These are phyloP conservation scores for Scrobipalpa atriplicella DNA, from an alignment of 2,888 invertebrate species.

Conservation along the genomic window DNA sequence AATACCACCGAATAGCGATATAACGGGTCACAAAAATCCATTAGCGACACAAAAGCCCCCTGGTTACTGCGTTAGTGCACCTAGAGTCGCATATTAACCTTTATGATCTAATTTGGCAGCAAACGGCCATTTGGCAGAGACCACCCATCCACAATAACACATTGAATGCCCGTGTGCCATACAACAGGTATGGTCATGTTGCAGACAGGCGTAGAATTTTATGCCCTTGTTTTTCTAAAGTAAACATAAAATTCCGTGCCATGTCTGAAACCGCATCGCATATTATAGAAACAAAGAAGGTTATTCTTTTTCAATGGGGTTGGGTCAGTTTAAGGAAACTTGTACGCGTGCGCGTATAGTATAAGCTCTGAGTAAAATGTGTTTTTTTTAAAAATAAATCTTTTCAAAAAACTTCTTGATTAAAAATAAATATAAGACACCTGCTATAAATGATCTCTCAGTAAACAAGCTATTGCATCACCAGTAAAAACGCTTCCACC, in stretches of 20 bases:
- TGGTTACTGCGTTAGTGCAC: conserved; percentile 30
- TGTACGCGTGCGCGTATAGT: too few relatives aligned
- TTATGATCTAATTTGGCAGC: conserved; percentile 75
- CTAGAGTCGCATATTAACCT: conserved; percentile 67
- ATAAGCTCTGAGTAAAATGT: too few relatives aligned
- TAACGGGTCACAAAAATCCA: conserved; percentile 29
- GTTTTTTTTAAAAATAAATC: too few relatives aligned
- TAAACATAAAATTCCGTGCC: too few relatives aligned
- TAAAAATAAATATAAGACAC: too few relatives aligned
- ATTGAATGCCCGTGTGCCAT: conserved; percentile 52
- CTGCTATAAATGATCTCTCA: not conserved
- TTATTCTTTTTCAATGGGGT: too few relatives aligned
- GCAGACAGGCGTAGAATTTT: not conserved
- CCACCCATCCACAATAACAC: conserved; percentile 46
- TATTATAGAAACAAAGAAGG: too few relatives aligned
- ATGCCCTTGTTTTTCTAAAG: too few relatives aligned
- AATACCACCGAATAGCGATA: not conserved
- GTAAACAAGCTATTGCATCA: not conserved
- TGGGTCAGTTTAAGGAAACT: too few relatives aligned
- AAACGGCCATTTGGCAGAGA: conserved; percentile 64
- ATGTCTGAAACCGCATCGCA: too few relatives aligned
- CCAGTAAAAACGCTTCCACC: not conserved
- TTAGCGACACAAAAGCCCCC: conserved; percentile 26
- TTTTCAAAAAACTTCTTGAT: too few relatives aligned
- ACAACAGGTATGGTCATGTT: conserved; percentile 55